Base-by-base conservation (phyloP, 1,140 invertebrate genomes). In the Drosophila ercepeae region DNA sequence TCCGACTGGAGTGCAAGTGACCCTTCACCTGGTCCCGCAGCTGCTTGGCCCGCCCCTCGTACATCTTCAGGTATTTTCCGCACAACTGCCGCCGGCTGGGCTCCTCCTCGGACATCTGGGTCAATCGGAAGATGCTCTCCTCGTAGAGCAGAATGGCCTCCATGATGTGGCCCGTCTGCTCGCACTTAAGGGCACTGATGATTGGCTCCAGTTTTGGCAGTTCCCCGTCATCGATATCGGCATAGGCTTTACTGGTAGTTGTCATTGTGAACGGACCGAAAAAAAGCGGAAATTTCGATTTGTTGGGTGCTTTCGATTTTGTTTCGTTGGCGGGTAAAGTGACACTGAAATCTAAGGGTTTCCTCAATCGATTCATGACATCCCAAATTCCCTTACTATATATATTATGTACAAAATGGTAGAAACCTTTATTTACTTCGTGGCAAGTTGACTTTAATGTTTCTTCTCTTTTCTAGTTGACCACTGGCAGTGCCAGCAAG, bases 401-500 rank as follows among this genome's bases (percentile, higher is more conserved):
- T 53, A 36, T 16, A 44, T 50, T 36, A 39, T 34, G n/a, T 14
- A 0, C 23, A 16, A 32, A 11, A 83, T 83, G 79, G 75, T 75
- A 39, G 9, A 60, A 7, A 49, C 60, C 4, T 27, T 54, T 27
- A 3, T 25, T 4, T 14, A 14, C 13, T 39, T 39, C 16, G 3
- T 13, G 1, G 9, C 8, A 11, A 14, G 7, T 21, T 32, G 16
- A 32, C 19, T 9, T 3, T 8, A 4, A 27, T 11, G n/a, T 0
- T 16, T 7, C 4, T 0, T 16, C 0, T 27, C 5, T 4, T 23
- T 8, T 14, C 0, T 9, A 91, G 89, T 52, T 90, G 18, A 91
- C 89, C 63, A 90, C 89, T n/a, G 82, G 82, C 58, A 90, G 78
- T 41, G 82, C 64, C 7, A 89, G 89, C 70, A 90, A 91, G 41